Conservation (phyloP, 35 echinoderm and acorn worm species). For the Anneissia japonica region DNA sequence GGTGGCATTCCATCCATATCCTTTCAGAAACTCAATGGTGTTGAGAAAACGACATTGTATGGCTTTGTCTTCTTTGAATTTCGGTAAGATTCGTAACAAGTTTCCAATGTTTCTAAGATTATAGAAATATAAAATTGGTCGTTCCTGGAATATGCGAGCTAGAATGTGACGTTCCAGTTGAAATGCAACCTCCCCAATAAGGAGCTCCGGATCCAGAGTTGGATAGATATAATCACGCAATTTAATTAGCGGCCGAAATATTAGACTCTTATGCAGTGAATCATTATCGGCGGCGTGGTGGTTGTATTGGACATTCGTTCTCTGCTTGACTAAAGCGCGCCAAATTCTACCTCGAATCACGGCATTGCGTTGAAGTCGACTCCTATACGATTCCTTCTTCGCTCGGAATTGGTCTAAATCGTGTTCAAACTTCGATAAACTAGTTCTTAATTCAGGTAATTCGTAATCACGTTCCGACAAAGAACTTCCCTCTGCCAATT, state of each 20-base stretch:
- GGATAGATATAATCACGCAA: neutral
- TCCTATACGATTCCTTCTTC: neutral
- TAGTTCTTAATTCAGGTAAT: neutral
- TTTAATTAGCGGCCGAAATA: neutral
- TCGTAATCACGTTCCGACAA: neutral
- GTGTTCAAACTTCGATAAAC: neutral
- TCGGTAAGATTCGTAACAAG: constrained; percentile 32
- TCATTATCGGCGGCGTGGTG: neutral
- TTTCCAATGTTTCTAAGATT: constrained; percentile 31
- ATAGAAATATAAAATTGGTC: neutral
- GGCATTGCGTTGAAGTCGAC: neutral
- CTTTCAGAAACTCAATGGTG: constrained; percentile 15
- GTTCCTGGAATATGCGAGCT: constrained; percentile 51
- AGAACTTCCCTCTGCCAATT: neutral
- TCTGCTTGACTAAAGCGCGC: neutral
- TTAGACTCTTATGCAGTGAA: neutral
- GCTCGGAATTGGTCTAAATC: neutral
- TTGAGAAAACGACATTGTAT: neutral
- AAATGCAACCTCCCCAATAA: constrained; percentile 79
- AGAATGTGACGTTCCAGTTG: constrained; percentile 64
- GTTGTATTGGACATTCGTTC: neutral
- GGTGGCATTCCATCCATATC: constrained; percentile 33
- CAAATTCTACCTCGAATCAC: neutral
- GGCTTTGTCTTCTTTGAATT: neutral
- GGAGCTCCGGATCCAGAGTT: neutral